Evolutionary conservation across 2,888 invertebrate genomes (phyloP), one percentile per base, ranked within the genome.

Genomic region (Ormia ochracea): DNA sequence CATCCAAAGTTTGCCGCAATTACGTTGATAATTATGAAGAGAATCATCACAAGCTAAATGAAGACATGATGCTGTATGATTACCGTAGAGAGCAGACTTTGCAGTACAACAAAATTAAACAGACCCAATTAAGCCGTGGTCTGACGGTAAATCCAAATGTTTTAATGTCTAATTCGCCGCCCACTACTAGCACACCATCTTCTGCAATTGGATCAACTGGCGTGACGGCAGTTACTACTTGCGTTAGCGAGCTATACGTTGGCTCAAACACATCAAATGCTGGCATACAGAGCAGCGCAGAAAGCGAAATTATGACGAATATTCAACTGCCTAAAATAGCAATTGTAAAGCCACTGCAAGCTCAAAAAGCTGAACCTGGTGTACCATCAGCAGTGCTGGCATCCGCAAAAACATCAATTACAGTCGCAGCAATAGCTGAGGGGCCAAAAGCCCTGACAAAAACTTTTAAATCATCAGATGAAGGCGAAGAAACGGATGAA

Each of bases 71-170:
- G 91, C 89, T 94, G 65, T 94, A 94, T 82, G 93, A 93, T 0
- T 94, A 94, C 88, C 91, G 94, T 59, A 94, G 94, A 1, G 94
- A 94, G 85, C 91, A 93, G 85, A 94, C 94, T 14, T 90, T 94
- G 58, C 91, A 93, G 85, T 93, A 94, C 86, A 92, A 93, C 41
- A 93, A 93, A 88, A 93, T 94, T 76, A 94, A 94, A 87, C 94
- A 94, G 86, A 93, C 92, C 82, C 93, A 93, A 86, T 86, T 88
- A 73, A 87, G 84, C 73, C 86, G 82, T 6, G 83, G 80, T 17
- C 76, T 80, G 31, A 78, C 68, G 6, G 81, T 61, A n/a, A 76
- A 82, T 36, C 75, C 69, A 3, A 76, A 68, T 28, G 48, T 65
- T 12, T 54, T 72, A 14, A 74, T 66, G 31, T 58, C 77, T 0